Conservation (phyloP, 2,797 vertebrate genomes). For the Poecilia gillii region DNA sequence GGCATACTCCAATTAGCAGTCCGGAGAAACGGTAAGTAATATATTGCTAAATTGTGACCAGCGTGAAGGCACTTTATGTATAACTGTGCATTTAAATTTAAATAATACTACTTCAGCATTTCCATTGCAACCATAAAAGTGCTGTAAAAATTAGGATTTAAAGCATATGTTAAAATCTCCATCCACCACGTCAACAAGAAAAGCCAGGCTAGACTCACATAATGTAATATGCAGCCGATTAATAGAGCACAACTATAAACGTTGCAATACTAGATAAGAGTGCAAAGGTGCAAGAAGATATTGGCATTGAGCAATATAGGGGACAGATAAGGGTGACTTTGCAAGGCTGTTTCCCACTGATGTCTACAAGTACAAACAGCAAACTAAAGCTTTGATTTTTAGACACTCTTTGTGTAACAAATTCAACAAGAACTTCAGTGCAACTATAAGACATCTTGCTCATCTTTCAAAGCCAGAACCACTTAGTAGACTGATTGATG, state of each 20-base stretch:
- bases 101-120: constrained; percentile 50
- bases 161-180: constrained; percentile 15
- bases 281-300: constrained; percentile 40
- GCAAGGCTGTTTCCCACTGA: constrained; percentile 23
- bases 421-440: constrained; percentile 20
- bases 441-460: constrained; percentile 30
- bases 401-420: constrained; percentile 22
- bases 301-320: constrained; percentile 33
- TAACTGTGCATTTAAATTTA: constrained; percentile 52
- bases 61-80: constrained; percentile 80
- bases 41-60: constrained; percentile 66
- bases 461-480: constrained; percentile 36
- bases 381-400: constrained; percentile 13
- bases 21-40: constrained; percentile 48
- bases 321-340: constrained; percentile 20
- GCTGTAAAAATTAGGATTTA: constrained; percentile 15
- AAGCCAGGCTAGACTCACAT: constrained; percentile 10
- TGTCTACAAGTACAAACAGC: constrained; percentile 23
- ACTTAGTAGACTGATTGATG: constrained; percentile 35
- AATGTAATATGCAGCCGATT: constrained; percentile 12
- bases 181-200: constrained; percentile 1
- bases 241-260: constrained; percentile 1
- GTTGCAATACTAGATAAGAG: constrained; percentile 35
- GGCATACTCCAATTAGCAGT: constrained; percentile 40
- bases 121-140: constrained; percentile 30